These are phyloP conservation scores for Strongylocentrotus purpuratus DNA, from an alignment of 35 echinoderm and acorn worm species.

Conservation along the genomic window DNA sequence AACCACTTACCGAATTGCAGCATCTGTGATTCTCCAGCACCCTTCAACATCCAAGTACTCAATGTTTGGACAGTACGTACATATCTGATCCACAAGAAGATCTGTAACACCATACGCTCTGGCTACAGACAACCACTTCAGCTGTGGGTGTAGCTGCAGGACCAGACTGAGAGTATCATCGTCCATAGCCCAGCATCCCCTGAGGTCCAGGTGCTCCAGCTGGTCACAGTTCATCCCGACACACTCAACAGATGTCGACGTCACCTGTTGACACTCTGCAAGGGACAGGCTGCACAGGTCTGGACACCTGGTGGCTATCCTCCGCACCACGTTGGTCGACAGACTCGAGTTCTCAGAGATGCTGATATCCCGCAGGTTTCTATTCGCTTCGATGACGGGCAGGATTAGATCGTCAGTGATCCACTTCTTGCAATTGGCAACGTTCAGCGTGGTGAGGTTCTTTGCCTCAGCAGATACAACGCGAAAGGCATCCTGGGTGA, in stretches of 20 bases:
- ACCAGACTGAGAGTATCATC: conserved; percentile 57
- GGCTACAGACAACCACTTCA: conserved; percentile 67
- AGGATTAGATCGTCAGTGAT: conserved; percentile 60
- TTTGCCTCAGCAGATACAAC: conserved; percentile 2
- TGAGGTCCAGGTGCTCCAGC: conserved; percentile 65
- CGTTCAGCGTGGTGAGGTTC: conserved; percentile 41
- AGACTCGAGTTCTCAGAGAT: conserved; percentile 52
- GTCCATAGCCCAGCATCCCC: conserved; percentile 66
- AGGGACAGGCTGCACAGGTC: conserved; percentile 51
- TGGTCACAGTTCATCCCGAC: conserved; percentile 55
- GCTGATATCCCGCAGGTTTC: conserved; percentile 50
- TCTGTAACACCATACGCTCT: conserved; percentile 69
- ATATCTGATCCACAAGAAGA: conserved; percentile 42
- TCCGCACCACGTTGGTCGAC: conserved; percentile 48
- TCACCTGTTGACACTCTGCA: conserved; percentile 64
- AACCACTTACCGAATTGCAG: conserved; percentile 48
- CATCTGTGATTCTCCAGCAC: conserved; percentile 73
- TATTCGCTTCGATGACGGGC: conserved; percentile 53
- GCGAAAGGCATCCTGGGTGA: conserved; percentile 46
- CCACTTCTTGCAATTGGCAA: conserved; percentile 63
- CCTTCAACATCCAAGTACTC: conserved; percentile 73
- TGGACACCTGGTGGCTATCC: conserved; percentile 48
- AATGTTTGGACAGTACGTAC: conserved; percentile 57
- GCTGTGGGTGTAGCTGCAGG: conserved; percentile 33
- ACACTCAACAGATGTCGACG: conserved; percentile 45